These are phyloP conservation scores for Gorsachius magnificus DNA, from an alignment of 2,797 vertebrate genomes.

Conservation along the genomic window DNA sequence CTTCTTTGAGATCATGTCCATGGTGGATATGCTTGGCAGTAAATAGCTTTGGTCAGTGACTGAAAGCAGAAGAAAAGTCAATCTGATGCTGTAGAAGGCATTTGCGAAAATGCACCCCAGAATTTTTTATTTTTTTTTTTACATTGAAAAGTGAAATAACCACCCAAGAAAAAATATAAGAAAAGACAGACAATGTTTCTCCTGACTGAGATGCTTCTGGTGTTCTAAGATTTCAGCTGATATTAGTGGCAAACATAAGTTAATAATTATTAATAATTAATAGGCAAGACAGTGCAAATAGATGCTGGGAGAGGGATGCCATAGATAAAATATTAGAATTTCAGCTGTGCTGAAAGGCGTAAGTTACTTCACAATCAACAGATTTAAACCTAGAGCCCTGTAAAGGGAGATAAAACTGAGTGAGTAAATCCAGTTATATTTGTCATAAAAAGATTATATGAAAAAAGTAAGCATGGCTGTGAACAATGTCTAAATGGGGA, in stretches of 20 bases:
- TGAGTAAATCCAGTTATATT: neutral
- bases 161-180: neutral
- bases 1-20: neutral
- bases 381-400: neutral
- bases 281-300: neutral
- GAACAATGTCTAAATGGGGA: neutral
- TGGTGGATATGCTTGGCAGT: neutral
- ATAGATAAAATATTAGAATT: neutral
- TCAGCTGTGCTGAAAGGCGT: neutral
- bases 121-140: neutral
- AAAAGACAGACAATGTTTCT: neutral
- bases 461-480: neutral
- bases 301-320: neutral
- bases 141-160: neutral
- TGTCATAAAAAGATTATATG: neutral
- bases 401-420: neutral
- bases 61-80: neutral
- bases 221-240: neutral
- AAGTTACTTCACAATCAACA: neutral
- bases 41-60: neutral
- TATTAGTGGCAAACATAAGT: neutral
- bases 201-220: neutral
- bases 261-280: neutral
- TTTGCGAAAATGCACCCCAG: neutral
- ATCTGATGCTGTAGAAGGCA: neutral